phyloP scores from a whole-genome alignment of 2,797 vertebrate species.

The Mastacembelus armatus region DNA sequence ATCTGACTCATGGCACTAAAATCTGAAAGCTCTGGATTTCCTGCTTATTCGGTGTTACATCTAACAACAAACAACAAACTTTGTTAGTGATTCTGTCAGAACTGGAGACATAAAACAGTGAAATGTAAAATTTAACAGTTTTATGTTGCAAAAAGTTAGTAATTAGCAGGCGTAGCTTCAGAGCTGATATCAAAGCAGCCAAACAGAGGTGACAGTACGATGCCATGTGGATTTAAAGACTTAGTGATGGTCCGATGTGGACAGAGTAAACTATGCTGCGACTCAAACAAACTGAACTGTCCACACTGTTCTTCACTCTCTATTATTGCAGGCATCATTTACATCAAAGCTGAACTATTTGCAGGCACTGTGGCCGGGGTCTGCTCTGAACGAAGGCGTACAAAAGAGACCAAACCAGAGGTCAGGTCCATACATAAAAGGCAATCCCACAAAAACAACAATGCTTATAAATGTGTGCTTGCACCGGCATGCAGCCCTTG shows the following conservation, averaged over 20 bases:
- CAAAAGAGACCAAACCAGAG: conserved; percentile 46
- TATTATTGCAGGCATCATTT: not conserved
- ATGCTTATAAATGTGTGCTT: conserved; percentile 42
- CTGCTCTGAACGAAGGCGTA: conserved; percentile 29
- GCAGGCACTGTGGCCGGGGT: not conserved
- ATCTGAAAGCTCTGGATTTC: conserved; percentile 14
- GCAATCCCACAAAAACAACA: conserved; percentile 64
- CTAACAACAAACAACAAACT: too few species aligned
- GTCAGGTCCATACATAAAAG: conserved; percentile 58
- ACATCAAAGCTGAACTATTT: conserved; percentile 32
- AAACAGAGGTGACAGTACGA: not conserved
- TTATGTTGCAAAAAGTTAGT: too few species aligned
- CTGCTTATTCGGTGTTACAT: not conserved
- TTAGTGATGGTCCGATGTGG: too few species aligned
- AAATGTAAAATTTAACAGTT: too few species aligned
- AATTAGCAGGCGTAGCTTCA: too few species aligned
- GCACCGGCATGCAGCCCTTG: conserved; percentile 30
- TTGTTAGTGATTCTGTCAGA: not conserved
- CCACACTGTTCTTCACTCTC: not conserved
- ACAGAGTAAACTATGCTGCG: too few species aligned
- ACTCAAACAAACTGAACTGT: too few species aligned
- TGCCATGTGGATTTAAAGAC: not conserved
- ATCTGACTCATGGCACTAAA: conserved; percentile 14
- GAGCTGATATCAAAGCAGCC: not conserved
- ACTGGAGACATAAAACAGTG: too few species aligned